A percentile compares a stretch with the other conserved stretches of the same genome.
These are phyloP conservation scores for Heteromyza rotundicornis DNA, from an alignment of 2,888 invertebrate species.

Conservation along the genomic window DNA sequence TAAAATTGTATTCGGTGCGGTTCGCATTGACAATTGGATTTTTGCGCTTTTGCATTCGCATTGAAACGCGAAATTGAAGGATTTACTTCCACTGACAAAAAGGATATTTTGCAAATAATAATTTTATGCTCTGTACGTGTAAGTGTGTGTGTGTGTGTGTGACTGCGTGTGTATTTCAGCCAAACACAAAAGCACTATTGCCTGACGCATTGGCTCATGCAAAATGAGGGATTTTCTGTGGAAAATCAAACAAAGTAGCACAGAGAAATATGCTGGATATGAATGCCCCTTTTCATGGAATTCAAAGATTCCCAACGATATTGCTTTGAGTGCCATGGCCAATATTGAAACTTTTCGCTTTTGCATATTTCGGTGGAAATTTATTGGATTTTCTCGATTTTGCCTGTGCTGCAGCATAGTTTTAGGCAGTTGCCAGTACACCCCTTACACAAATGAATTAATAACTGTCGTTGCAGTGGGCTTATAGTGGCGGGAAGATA, in stretches of 20 bases:
- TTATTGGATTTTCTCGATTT: constrained; percentile 21
- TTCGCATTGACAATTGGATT: constrained; percentile 14
- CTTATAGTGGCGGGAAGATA: not conserved
- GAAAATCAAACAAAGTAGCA: not conserved
- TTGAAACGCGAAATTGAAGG: constrained; percentile 25
- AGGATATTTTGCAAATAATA: not conserved
- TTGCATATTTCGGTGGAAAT: constrained; percentile 20
- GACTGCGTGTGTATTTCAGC: not conserved
- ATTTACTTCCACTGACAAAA: constrained; percentile 14
- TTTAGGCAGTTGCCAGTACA: not conserved
- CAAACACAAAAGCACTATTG: not conserved
- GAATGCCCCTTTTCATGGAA: not conserved
- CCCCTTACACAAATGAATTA: not conserved
- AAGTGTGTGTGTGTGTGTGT: not conserved
- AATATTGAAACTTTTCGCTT: constrained; percentile 17
- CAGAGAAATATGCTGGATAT: constrained; percentile 5
- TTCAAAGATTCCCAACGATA: not conserved
- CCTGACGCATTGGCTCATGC: constrained; percentile 10
- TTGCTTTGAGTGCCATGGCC: not conserved
- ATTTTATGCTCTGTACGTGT: not conserved
- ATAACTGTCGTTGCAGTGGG: not conserved
- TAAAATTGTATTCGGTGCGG: not conserved
- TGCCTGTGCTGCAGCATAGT: not conserved
- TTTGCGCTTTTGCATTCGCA: constrained; percentile 1
- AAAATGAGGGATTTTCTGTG: constrained; percentile 8